phyloP scores from a whole-genome alignment of 2,888 invertebrate species.

The Eupithecia pulchellata region DNA sequence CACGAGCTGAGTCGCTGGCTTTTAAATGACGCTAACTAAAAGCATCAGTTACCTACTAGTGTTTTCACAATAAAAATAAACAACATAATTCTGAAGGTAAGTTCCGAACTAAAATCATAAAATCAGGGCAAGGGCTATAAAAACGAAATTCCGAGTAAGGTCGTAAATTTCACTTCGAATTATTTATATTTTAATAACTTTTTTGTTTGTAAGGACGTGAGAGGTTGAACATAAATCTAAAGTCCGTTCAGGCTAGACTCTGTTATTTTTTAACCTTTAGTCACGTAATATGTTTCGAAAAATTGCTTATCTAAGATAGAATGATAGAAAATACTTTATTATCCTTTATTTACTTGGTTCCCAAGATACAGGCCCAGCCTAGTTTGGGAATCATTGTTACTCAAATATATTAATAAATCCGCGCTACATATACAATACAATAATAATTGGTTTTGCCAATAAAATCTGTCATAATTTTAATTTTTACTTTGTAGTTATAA shows the following conservation, averaged over 20 bases:
- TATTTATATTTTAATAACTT: slow-evolving; percentile 17
- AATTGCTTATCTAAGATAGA: too few relatives aligned
- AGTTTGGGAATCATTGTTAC: too few relatives aligned
- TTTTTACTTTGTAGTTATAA: too few relatives aligned
- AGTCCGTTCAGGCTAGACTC: neutral
- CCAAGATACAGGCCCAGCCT: too few relatives aligned
- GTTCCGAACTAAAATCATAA: slow-evolving; percentile 10
- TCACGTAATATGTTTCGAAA: too few relatives aligned
- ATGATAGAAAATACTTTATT: too few relatives aligned
- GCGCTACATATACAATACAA: too few relatives aligned
- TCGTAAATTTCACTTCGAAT: slow-evolving; percentile 16
- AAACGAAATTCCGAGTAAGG: slow-evolving; percentile 7
- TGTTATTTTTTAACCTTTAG: neutral
- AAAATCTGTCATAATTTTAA: too few relatives aligned
- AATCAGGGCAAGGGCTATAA: slow-evolving; percentile 11
- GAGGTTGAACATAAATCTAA: neutral
- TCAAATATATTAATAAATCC: too few relatives aligned
- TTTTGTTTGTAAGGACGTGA: slow-evolving; percentile 5
- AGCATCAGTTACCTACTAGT: neutral
- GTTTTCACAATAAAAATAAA: neutral
- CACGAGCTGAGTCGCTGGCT: too few relatives aligned
- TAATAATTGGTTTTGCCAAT: too few relatives aligned
- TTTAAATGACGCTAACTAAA: neutral
- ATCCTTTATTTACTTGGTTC: too few relatives aligned
- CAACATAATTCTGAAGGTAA: neutral